A percentile compares a stretch with the other conserved stretches of the same genome.
Evolutionary conservation across 2,113 vertebrate species (phyloP).

Genomic region (Bambusicola thoracicus): DNA sequence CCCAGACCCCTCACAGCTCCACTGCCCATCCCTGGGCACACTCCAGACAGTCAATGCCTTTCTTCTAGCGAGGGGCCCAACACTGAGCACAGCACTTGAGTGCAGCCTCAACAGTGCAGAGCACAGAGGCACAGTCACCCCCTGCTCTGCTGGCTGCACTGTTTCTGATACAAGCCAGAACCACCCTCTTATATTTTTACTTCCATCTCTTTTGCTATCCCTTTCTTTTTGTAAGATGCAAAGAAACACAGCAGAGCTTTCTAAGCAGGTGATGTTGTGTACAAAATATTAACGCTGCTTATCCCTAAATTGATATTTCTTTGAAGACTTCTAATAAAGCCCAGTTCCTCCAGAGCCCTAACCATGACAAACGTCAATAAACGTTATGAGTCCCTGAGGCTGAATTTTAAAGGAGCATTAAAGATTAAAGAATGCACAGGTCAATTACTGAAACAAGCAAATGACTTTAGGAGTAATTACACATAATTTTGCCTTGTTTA

Average conservation of each 20-base stretch:
- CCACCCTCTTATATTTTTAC: too few species aligned
- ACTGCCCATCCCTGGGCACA: too few species aligned
- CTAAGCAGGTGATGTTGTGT: slow-evolving; percentile 53
- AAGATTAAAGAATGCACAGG: slow-evolving; percentile 78
- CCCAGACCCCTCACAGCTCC: too few species aligned
- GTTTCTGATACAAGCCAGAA: too few species aligned
- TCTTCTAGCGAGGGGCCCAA: too few species aligned
- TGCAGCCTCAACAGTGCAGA: too few species aligned
- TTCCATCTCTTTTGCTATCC: neutral
- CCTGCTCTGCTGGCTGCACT: too few species aligned
- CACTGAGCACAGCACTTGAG: too few species aligned
- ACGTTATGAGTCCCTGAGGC: slow-evolving; percentile 72
- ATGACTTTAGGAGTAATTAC: slow-evolving; percentile 76
- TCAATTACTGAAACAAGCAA: slow-evolving; percentile 76
- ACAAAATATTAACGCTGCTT: slow-evolving; percentile 58
- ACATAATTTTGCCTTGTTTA: slow-evolving; percentile 77
- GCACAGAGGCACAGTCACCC: too few species aligned
- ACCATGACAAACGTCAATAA: slow-evolving; percentile 74
- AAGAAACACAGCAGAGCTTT: slow-evolving; percentile 19
- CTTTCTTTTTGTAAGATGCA: neutral
- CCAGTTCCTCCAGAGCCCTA: slow-evolving; percentile 62
- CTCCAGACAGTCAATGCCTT: too few species aligned
- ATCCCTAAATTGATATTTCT: slow-evolving; percentile 66
- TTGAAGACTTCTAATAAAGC: slow-evolving; percentile 74
- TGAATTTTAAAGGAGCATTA: slow-evolving; percentile 77